Base-by-base conservation (phyloP, 2,888 invertebrate species). In the Aspidapion aeneum region DNA sequence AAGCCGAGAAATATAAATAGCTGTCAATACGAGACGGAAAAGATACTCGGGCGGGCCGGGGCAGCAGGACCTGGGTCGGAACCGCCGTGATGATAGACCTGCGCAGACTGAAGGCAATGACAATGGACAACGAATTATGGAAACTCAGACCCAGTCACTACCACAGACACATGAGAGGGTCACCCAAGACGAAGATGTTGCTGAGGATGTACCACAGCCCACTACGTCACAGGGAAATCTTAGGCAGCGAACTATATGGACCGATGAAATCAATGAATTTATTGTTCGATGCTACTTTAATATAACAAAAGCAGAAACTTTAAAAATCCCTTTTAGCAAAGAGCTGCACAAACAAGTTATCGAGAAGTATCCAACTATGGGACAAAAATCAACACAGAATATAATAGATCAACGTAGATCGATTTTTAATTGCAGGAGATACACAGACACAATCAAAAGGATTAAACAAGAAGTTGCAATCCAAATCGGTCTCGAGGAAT, bases 201-300 rank as follows among this genome's bases (percentile, higher is more conserved):
- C 52, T 52, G 52, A 19, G 52, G 19, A 16, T 9, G 7, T 52
- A 19, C 56, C 18, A 18, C 56, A 18, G 56, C 18, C 52, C 52
- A 52, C 52, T 52, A 19, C 52, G 18, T 52, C 52, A 52, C 5
- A 52, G 18, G 52, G 52, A 17, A 9, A 52, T 18, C 18, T 3
- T 5, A 52, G 18, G 52, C 52, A 52, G 18, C 17, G 52, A 19
- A 52, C 52, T 52, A 9, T n/a, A 52, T 52, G 52, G 52, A 52
- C 52, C 16, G 18, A 52, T 18, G 52, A 52, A 52, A 52, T 52
- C 7, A 52, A 52, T 52, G 52, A 52, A 52, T 52, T 18, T 19
- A 52, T 52, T 7, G 52, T 52, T 19, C 52, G 52, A 7, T 52
- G 52, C 52, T 52, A 52, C 52, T 52, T 52, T n/a, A 52, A n/a